phyloP scores from a whole-genome alignment of 2,797 vertebrate species.

The Pseudochaenichthys georgianus region DNA sequence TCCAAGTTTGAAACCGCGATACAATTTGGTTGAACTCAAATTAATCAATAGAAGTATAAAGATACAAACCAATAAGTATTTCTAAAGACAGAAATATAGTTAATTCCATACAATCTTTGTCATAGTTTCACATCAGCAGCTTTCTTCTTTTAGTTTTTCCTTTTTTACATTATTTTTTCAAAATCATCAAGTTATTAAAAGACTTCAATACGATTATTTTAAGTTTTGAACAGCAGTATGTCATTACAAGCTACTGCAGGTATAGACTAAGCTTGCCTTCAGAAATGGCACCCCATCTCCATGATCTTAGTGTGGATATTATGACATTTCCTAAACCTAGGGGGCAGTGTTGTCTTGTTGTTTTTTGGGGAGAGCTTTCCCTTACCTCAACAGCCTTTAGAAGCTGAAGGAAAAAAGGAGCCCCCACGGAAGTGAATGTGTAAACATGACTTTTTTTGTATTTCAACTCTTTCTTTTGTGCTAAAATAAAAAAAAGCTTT shows the following conservation, averaged over 20 bases:
- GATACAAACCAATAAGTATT: background rate
- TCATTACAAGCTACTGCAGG: conserved; percentile 28
- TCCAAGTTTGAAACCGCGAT: conserved; percentile 19
- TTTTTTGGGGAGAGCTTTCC: conserved; percentile 24
- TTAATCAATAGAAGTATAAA: conserved; percentile 16
- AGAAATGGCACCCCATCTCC: conserved; percentile 31
- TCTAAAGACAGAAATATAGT: background rate
- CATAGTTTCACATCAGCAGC: background rate
- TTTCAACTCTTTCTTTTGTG: background rate
- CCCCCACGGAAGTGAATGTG: conserved; percentile 19
- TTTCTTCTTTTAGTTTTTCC: background rate
- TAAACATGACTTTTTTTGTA: background rate
- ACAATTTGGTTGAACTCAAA: conserved; percentile 24
- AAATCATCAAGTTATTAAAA: conserved; percentile 20
- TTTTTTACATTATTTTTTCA: background rate
- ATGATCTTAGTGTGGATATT: conserved; percentile 8
- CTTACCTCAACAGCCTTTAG: conserved; percentile 5
- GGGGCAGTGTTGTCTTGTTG: conserved; percentile 84
- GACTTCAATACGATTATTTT: conserved; percentile 41
- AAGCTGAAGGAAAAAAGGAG: conserved; percentile 7
- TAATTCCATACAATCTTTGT: background rate
- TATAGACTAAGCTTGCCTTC: conserved; percentile 22
- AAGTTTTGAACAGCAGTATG: conserved; percentile 13
- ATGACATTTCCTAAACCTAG: conserved; percentile 67
- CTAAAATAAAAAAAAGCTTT: background rate